A percentile compares a stretch with the other conserved stretches of the same genome.
phyloP scores from a whole-genome alignment of 2,113 vertebrate genomes.

The Barbus barbus region DNA sequence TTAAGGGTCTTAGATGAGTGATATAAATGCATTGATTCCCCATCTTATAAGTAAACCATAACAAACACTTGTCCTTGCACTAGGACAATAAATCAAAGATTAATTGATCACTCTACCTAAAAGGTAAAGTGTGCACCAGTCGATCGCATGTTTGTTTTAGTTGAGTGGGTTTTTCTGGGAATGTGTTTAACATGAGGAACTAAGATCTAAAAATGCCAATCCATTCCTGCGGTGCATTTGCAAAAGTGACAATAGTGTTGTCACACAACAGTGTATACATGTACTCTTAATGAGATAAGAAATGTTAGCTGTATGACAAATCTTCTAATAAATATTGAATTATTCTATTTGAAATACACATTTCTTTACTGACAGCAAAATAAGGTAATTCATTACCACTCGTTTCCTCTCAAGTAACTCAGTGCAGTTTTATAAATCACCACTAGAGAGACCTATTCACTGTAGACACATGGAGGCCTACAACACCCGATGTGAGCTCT shows the following conservation, averaged over 20 bases:
- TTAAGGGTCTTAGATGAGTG: background rate
- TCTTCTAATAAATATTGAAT: no score
- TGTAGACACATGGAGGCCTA: background rate
- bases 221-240: background rate
- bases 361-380: no score
- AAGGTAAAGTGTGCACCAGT: no score
- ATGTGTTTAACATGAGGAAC: background rate
- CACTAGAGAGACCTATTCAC: slow-evolving; percentile 33
- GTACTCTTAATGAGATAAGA: background rate
- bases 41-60: background rate
- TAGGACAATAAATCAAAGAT: background rate
- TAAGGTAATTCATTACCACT: no score
- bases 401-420: no score
- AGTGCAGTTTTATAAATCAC: slow-evolving; percentile 7
- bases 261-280: background rate
- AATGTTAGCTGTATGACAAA: no score
- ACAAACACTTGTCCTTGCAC: background rate
- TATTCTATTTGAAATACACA: no score
- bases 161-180: background rate
- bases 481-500: background rate
- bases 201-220: background rate
- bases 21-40: background rate
- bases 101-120: background rate
- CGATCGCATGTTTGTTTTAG: background rate
- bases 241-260: background rate